phyloP scores from a whole-genome alignment of 2,888 invertebrate species.

The Encarsia formosa region DNA sequence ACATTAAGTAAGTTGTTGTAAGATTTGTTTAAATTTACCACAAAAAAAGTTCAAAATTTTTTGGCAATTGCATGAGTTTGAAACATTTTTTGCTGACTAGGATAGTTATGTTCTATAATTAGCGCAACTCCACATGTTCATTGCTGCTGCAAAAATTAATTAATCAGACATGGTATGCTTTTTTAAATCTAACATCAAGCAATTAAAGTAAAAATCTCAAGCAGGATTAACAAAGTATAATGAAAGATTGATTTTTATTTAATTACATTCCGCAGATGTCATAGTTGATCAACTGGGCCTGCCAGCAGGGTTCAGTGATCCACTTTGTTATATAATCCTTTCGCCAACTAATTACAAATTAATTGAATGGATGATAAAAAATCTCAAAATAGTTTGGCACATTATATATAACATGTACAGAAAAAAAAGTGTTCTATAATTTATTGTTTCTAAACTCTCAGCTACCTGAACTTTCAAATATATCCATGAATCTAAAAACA shows the following conservation, averaged over 20 bases:
- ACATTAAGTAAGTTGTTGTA: conserved; percentile 9
- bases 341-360: conserved; percentile 31
- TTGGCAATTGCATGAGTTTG: not conserved
- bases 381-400: conserved; percentile 46
- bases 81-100: conserved; percentile 8
- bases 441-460: conserved; percentile 11
- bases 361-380: conserved; percentile 41
- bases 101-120: conserved; percentile 18
- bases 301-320: conserved; percentile 26
- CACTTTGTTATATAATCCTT: conserved; percentile 31
- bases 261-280: conserved; percentile 40
- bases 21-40: conserved; percentile 5
- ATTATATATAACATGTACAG: conserved; percentile 11
- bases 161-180: conserved; percentile 14
- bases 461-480: conserved; percentile 14
- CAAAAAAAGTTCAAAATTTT: not conserved
- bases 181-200: conserved; percentile 15
- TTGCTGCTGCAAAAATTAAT: conserved; percentile 14
- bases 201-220: conserved; percentile 18
- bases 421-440: conserved; percentile 22
- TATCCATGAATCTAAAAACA: conserved; percentile 19
- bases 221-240: conserved; percentile 19
- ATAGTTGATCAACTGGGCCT: conserved; percentile 30
- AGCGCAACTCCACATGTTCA: conserved; percentile 15
- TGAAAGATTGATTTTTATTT: conserved; percentile 31